A percentile compares a stretch with the other conserved stretches of the same genome.
phyloP scores from a whole-genome alignment of 35 echinoderm and acorn worm species.

The Heliocidaris tuberculata region DNA sequence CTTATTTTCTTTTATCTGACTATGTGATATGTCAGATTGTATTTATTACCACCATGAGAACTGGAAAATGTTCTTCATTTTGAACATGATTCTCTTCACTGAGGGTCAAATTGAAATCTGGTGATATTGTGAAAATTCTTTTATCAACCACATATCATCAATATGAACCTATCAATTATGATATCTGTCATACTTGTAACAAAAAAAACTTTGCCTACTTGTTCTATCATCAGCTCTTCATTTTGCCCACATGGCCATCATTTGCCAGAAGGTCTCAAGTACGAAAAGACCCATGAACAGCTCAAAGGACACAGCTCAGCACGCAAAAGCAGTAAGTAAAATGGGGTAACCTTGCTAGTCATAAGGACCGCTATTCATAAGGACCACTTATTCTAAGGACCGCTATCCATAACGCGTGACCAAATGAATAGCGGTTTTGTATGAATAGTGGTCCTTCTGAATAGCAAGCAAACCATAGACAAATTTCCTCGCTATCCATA shows the following conservation, averaged over 20 bases:
- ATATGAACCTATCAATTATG: too few species aligned
- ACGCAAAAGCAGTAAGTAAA: conserved; percentile 36
- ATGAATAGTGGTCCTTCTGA: too few species aligned
- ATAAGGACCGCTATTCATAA: too few species aligned
- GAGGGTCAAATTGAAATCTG: background rate
- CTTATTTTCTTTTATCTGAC: background rate
- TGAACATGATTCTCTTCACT: background rate
- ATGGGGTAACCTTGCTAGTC: too few species aligned
- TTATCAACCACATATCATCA: too few species aligned
- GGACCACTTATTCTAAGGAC: too few species aligned
- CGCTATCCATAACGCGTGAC: too few species aligned
- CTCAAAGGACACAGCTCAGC: background rate
- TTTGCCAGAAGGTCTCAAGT: conserved; percentile 78
- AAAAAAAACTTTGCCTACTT: background rate
- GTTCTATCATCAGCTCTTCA: conserved; percentile 43
- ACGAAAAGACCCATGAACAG: conserved; percentile 61
- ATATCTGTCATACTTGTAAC: background rate
- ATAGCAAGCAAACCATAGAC: too few species aligned
- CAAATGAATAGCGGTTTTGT: too few species aligned
- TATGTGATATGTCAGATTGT: too few species aligned
- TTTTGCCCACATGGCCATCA: conserved; percentile 83
- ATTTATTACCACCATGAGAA: too few species aligned
- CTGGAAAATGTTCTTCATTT: background rate
- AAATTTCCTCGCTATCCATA: too few species aligned
- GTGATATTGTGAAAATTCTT: background rate